Percentiles rank a stretch among this genome's conserved stretches.
phyloP scores from a whole-genome alignment of 2,113 vertebrate genomes.

The Indicator maculatus region DNA sequence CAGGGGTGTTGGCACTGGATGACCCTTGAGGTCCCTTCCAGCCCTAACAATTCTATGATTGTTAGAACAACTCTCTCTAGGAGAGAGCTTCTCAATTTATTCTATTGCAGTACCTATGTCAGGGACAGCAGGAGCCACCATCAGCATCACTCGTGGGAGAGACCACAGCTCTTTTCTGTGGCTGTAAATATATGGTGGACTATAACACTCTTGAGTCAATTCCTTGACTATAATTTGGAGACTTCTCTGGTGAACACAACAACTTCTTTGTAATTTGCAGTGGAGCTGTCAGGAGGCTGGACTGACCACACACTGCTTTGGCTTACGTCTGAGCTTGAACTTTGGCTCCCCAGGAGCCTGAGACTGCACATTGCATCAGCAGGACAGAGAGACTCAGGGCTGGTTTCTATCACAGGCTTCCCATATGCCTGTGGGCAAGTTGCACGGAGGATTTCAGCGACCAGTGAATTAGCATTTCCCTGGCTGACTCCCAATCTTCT shows the following conservation, averaged over 20 bases:
- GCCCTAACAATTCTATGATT: too few species aligned
- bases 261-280: not conserved
- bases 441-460: not conserved
- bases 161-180: not conserved
- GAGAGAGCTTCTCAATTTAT: not conserved
- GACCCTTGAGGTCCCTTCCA: too few species aligned
- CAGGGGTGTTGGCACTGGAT: too few species aligned
- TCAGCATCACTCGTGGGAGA: not conserved
- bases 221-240: not conserved
- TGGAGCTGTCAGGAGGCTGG: not conserved
- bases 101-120: not conserved
- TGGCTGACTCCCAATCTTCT: slow-evolving; percentile 55
- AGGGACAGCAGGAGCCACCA: not conserved
- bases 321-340: not conserved
- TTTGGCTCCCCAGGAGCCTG: not conserved
- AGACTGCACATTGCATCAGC: not conserved
- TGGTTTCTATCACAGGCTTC: not conserved
- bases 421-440: slow-evolving; percentile 23
- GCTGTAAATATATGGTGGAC: not conserved
- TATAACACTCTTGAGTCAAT: not conserved
- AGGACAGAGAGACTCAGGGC: not conserved
- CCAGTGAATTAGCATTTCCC: slow-evolving; percentile 41
- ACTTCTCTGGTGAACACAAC: not conserved
- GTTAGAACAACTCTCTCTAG: too few species aligned
- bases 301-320: not conserved